Base-by-base conservation (phyloP, 2,888 invertebrate genomes). In the Rugalucina vietnamica region DNA sequence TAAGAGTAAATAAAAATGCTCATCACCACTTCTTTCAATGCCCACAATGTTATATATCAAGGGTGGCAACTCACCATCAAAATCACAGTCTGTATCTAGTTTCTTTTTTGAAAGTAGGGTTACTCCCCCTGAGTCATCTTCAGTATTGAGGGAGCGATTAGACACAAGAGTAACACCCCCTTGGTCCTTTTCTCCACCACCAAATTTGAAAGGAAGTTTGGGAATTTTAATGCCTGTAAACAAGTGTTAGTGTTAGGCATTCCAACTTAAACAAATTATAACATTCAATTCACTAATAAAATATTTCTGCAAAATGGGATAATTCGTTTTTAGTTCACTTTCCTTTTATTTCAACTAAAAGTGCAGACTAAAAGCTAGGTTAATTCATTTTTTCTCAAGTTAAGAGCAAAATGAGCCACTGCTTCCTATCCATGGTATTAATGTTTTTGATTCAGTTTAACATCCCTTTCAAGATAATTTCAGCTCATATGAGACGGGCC, bases 101-200 rank as follows among this genome's bases (percentile, higher is more conserved):
- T 89, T 87, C 82, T 89, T 90, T 88, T 90, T 93, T 36, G 93
- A 94, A 50, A 92, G 81, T 37, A 93, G 92, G 80, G 91, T 93
- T 80, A 94, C 90, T 36, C 93, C 94, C 49, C 92, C 92, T 65
- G 69, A 43, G 50, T 83, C 84, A 36, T 84, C 90, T 39, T 60
- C 72, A 43, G 84, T 84, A 34, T 86, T 90, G 24, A 91, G 82
- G 12, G 91, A 88, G 71, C 89, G 89, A 77, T 79, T 90, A 39
- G 93, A 92, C 76, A 92, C 80, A 60, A 93, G 90, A 76, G 92
- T 87, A 50, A 92, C 91, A 36, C 89, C 89, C 76, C 84, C 88
- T 76, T 85, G 86, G 50, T 88, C 88, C 69, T 81, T 77, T 75
- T 87, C 86, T 69, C 89, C 85, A 65, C 89, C 82, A 73, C 91